Base-by-base conservation (phyloP, 2,797 vertebrate species). In the Sebastes glaucus region DNA sequence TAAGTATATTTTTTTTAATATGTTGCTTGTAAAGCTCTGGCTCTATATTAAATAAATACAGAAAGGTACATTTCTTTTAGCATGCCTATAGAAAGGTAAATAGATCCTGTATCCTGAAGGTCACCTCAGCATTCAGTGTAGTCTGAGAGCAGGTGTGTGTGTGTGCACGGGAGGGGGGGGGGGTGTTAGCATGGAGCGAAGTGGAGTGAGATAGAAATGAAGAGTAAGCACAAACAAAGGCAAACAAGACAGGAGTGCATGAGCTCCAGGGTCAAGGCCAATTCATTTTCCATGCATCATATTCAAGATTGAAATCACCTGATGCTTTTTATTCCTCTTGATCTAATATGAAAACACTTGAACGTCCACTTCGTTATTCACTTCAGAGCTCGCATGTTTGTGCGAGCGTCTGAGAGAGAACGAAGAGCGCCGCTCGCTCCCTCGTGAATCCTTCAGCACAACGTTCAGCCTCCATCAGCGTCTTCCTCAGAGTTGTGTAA, bases 181-280 rank as follows among this genome's bases (percentile, higher is more conserved):
- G 72, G 74, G 30, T 22, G 32, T 59, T 16, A 3, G 28, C 6
- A 11, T 27, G 27, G 49, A 53, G 68, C 27, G 66, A 71, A 72
- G 77, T 72, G 70, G 56, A 79, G 65, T 55, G 59, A 56, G 30
- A 74, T 25, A 80, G 79, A 91, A 90, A 83, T 87, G 84, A 90
- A 79, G 85, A 81, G 82, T 89, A 88, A 88, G 85, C 86, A 84
- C 72, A 90, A 90, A 90, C 81, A 86, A 75, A 84, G 73, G 71
- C 56, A 64, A 72, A 59, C 1, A 2, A 82, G 71, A 81, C 23
- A 11, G 46, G 68, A 75, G n/a, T 3, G 63, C 52, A 16, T 8
- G 22, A 53, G 59, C 74, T 74, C 28, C 30, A 8, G 53, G 70
- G 74, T 89, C 74, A 61, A 25, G 53, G 28, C 2, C n/a, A 83